phyloP scores from a whole-genome alignment of 2,797 vertebrate species.

The Rhabdophis nuchalis region DNA sequence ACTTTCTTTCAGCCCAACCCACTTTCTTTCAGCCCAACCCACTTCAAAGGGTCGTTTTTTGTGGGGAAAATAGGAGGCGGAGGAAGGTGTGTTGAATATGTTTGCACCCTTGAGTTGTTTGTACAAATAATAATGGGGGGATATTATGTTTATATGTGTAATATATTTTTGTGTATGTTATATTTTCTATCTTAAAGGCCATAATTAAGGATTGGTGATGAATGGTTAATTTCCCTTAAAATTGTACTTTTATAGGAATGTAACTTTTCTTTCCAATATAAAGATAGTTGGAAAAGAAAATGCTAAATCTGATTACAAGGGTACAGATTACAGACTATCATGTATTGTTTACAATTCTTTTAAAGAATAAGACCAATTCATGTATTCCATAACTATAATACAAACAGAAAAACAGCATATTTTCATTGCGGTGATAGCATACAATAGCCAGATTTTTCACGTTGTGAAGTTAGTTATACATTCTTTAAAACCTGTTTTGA shows the following conservation, averaged over 20 bases:
- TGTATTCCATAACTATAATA: not conserved
- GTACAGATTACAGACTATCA: not conserved
- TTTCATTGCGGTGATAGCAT: not conserved
- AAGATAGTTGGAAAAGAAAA: not conserved
- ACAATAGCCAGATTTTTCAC: not conserved
- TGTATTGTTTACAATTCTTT: not conserved
- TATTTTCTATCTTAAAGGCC: not conserved
- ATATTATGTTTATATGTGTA: not conserved
- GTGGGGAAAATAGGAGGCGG: not conserved
- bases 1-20: not conserved
- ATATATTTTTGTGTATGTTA: not conserved
- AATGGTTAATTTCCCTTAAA: not conserved
- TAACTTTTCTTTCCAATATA: not conserved
- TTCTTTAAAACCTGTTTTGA: not conserved
- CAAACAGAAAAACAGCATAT: not conserved
- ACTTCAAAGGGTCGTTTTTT: not conserved
- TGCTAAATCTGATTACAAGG: not conserved
- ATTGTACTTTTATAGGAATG: not conserved
- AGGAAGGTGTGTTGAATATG: not conserved
- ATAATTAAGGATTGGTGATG: not conserved
- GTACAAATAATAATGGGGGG: not conserved
- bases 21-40: not conserved
- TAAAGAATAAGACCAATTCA: not conserved
- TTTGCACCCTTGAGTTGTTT: not conserved
- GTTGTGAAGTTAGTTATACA: not conserved